Evolutionary conservation across 2,888 invertebrate species (phyloP).

Genomic region (Alviniconcha strummeri): DNA sequence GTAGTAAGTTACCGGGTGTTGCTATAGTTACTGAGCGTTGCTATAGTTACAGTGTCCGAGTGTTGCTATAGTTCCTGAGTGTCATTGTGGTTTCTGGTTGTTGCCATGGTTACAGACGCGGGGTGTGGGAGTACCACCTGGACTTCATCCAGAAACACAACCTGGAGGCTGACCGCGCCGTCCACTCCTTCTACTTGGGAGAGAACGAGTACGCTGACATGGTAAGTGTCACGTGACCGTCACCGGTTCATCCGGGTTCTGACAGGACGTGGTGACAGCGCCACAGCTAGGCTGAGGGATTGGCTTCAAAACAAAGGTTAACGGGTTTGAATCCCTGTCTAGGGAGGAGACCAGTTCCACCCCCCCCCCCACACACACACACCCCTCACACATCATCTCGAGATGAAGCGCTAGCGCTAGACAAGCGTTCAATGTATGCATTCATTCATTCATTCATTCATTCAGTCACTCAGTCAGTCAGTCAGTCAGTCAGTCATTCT

Average conservation of each 20-base stretch:
- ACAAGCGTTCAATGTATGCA: too few relatives aligned
- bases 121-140: constrained; percentile 57
- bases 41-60: too few relatives aligned
- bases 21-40: too few relatives aligned
- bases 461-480: not conserved
- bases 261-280: not conserved
- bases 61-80: not conserved
- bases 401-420: too few relatives aligned
- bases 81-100: too few relatives aligned
- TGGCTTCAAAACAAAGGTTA: too few relatives aligned
- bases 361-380: not conserved
- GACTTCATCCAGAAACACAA: constrained; percentile 57
- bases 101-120: constrained; percentile 46
- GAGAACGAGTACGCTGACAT: constrained; percentile 73
- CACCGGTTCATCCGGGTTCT: not conserved
- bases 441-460: too few relatives aligned
- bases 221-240: constrained; percentile 74
- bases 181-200: constrained; percentile 56
- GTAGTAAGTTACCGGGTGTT: too few relatives aligned
- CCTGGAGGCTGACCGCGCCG: constrained; percentile 52
- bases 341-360: too few relatives aligned
- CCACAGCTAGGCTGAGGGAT: too few relatives aligned
- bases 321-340: too few relatives aligned
- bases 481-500: too few relatives aligned
- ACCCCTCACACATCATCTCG: not conserved